Evolutionary conservation across 2,113 vertebrate genomes (phyloP).

Genomic region (Myotis yumanensis): DNA sequence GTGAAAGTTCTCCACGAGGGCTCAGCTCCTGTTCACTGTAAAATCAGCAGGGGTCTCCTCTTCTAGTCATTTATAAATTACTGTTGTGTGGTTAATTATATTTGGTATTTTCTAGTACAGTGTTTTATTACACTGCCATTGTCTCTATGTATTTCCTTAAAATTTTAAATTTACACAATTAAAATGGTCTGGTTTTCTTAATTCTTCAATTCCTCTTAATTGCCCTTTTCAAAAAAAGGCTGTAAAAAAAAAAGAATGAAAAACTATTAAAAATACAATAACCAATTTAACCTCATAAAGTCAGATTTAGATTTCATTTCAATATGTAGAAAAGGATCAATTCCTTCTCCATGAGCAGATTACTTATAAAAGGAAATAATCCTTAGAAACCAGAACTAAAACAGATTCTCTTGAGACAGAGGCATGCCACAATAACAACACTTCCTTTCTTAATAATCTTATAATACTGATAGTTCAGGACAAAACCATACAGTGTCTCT

Average conservation of each 20-base stretch:
- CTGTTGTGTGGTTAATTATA: not conserved
- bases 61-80: constrained; percentile 35
- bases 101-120: not conserved
- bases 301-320: not conserved
- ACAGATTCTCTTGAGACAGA: not conserved
- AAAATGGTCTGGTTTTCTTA: not conserved
- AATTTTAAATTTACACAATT: not conserved
- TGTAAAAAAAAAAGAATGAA: not conserved
- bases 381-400: not conserved
- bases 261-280: not conserved
- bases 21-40: not conserved
- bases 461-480: not conserved
- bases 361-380: not conserved
- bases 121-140: not conserved
- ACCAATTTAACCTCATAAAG: not conserved
- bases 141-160: not conserved
- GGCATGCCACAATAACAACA: accelerated
- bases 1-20: constrained; percentile 42
- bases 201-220: not conserved
- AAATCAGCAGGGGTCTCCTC: constrained; percentile 39
- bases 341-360: not conserved
- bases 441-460: not conserved
- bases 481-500: accelerated
- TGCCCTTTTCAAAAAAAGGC: not conserved
- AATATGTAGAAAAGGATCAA: not conserved